Base-by-base conservation (phyloP, 2,797 vertebrate species). In the Eulemur mongoz region DNA sequence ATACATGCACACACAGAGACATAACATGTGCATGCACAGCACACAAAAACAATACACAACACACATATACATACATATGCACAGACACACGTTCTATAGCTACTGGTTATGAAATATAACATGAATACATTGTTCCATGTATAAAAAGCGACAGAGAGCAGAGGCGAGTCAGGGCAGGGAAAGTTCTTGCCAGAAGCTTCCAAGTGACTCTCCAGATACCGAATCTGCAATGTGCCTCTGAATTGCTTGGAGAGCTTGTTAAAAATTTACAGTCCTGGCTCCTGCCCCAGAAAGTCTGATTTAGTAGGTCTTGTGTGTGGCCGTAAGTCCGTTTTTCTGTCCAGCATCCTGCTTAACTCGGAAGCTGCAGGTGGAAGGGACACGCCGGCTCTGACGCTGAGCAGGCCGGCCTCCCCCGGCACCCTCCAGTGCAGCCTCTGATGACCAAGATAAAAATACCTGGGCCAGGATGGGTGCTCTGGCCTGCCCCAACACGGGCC, bases 201-300 rank as follows among this genome's bases (percentile, higher is more conserved):
- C 50, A 4, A 27, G 27, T 38, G 23, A 23, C 13, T 72, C 57
- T 57, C 25, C 40, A 75, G 43, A 43, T 7, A 12, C 32, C 30
- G 50, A 69, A 14, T 86, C 75, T 38, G 83, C 38, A 13, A 7
- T 15, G 30, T 20, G 63, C 70, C 75, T 75, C 63, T 1, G 4
- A 83, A 59, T 40, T 78, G 78, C 92, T 79, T 12, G 4, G 70
- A 61, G 54, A 93, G 15, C 50, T 93, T 80, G 69, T 63, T n/a
- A 89, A 82, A 92, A 69, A 43, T 57, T 22, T 65, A 54, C 76
- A 57, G 50, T 65, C 45, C 70, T 94, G 90, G 84, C 70, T 93
- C 78, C 48, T n/a, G 45, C 90, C 43, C 67, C 92, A 89, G 63
- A 30, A 94, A 85, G 73, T 72, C 45, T 89, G 83, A 93, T 82